phyloP scores from a whole-genome alignment of 2,888 invertebrate species.

The Drosophila imparisetae region DNA sequence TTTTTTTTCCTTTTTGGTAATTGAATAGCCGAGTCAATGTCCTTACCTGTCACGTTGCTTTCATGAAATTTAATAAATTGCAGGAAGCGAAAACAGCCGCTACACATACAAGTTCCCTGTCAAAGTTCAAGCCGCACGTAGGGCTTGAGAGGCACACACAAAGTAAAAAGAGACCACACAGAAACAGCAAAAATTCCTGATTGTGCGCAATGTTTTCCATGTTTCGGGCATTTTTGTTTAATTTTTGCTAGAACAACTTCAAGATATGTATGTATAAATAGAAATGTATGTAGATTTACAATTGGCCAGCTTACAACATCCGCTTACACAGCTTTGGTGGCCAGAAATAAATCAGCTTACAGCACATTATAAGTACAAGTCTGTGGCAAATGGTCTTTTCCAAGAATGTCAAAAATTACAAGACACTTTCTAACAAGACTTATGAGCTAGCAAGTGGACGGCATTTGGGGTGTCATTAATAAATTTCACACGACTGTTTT shows the following conservation, averaged over 20 bases:
- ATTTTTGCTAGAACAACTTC: conserved; percentile 60
- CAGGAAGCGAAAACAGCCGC: conserved; percentile 61
- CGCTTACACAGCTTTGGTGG: conserved; percentile 39
- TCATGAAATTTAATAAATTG: conserved; percentile 68
- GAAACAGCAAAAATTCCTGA: conserved; percentile 20
- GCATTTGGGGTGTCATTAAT: conserved; percentile 47
- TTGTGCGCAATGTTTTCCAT: conserved; percentile 27
- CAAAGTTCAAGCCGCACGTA: conserved; percentile 65
- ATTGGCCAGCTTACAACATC: conserved; percentile 28
- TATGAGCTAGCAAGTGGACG: conserved; percentile 52
- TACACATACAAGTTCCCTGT: conserved; percentile 40
- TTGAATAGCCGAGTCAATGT: conserved; percentile 50
- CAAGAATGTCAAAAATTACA: conserved; percentile 58
- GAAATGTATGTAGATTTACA: conserved; percentile 20
- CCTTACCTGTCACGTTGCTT: conserved; percentile 53
- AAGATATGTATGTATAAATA: too few species aligned
- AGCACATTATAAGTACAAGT: conserved; percentile 58
- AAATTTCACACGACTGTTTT: conserved; percentile 77
- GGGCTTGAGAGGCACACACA: conserved; percentile 39
- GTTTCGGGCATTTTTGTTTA: conserved; percentile 17
- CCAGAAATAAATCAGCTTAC: conserved; percentile 66
- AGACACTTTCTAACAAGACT: conserved; percentile 63
- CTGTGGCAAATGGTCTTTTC: conserved; percentile 51
- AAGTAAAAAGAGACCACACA: conserved; percentile 58
- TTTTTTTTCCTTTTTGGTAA: conserved; percentile 51